Conservation (phyloP, 1,140 invertebrate species). For the Diploscapter pachys region DNA sequence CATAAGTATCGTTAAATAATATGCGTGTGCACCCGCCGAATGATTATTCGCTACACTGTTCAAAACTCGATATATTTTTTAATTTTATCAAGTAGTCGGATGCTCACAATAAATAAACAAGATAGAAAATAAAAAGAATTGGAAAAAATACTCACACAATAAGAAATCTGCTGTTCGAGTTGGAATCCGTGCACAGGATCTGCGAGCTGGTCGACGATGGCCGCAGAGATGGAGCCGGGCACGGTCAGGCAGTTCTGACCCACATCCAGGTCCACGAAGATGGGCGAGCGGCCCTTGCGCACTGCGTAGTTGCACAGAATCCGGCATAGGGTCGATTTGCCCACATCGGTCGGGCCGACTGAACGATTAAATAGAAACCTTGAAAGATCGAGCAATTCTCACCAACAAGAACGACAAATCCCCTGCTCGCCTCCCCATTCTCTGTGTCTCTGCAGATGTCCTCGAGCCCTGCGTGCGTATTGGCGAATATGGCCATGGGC, state of each 20-base stretch:
- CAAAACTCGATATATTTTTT: too few species aligned
- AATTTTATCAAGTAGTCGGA: too few species aligned
- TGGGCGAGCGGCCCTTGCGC: constrained; percentile 73
- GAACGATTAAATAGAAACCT: neutral
- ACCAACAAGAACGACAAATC: neutral
- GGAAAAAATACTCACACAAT: constrained; percentile 36
- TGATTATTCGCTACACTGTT: too few species aligned
- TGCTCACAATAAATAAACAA: too few species aligned
- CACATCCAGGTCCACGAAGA: constrained; percentile 92
- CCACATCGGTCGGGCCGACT: constrained; percentile 89
- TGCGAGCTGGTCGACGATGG: constrained; percentile 50
- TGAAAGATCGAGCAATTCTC: neutral
- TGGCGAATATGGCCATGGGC: constrained; percentile 73
- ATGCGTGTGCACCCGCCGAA: too few species aligned
- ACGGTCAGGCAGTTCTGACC: constrained; percentile 65
- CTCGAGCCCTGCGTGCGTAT: constrained; percentile 89
- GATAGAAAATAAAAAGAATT: too few species aligned
- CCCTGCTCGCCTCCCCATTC: neutral
- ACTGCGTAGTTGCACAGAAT: constrained; percentile 91
- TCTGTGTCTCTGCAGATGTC: constrained; percentile 68
- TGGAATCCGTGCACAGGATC: constrained; percentile 55
- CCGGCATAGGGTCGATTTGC: constrained; percentile 85
- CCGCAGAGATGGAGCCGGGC: constrained; percentile 49
- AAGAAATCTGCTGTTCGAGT: constrained; percentile 39
- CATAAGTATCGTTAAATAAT: too few species aligned